Percentiles rank a stretch among this genome's conserved stretches.
Evolutionary conservation across 1,140 invertebrate genomes (phyloP).

Genomic region (Metopolophium dirhodum): DNA sequence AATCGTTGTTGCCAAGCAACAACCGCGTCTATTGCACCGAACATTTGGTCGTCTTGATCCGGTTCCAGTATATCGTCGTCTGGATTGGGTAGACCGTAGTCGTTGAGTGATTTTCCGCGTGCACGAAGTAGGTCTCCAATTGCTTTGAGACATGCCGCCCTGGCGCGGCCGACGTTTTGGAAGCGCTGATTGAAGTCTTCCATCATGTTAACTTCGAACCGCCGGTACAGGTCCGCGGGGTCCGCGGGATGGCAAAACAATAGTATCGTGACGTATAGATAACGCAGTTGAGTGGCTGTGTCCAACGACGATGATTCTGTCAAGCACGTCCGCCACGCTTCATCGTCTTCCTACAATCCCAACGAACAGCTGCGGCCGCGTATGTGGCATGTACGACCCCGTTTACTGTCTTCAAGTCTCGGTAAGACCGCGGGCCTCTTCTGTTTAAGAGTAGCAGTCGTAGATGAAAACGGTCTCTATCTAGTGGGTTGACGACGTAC

Average conservation of each 20-base stretch:
- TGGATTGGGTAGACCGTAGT: slow-evolving; percentile 16
- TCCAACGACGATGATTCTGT: neutral
- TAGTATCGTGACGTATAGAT: neutral
- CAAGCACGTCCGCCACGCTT: neutral
- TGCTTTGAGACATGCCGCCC: too few species aligned
- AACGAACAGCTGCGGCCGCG: slow-evolving; percentile 61
- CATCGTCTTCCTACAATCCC: slow-evolving; percentile 62
- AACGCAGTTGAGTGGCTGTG: neutral
- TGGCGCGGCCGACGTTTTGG: too few species aligned
- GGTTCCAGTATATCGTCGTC: neutral
- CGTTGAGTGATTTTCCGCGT: neutral
- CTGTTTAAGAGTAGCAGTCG: slow-evolving; percentile 63
- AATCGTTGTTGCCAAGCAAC: slow-evolving; percentile 57
- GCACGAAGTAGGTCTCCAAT: neutral
- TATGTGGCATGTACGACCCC: slow-evolving; percentile 60
- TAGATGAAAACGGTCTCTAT: slow-evolving; percentile 63
- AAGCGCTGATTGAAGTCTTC: too few species aligned
- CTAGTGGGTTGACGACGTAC: slow-evolving; percentile 63
- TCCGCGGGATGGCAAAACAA: too few species aligned
- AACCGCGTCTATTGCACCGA: slow-evolving; percentile 62
- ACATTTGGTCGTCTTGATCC: neutral
- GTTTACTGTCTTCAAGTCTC: slow-evolving; percentile 62
- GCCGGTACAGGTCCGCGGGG: too few species aligned
- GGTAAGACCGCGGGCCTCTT: slow-evolving; percentile 63
- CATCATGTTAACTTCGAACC: too few species aligned